Evolutionary conservation across 2,113 vertebrate genomes (phyloP).

Genomic region (Esox niger): DNA sequence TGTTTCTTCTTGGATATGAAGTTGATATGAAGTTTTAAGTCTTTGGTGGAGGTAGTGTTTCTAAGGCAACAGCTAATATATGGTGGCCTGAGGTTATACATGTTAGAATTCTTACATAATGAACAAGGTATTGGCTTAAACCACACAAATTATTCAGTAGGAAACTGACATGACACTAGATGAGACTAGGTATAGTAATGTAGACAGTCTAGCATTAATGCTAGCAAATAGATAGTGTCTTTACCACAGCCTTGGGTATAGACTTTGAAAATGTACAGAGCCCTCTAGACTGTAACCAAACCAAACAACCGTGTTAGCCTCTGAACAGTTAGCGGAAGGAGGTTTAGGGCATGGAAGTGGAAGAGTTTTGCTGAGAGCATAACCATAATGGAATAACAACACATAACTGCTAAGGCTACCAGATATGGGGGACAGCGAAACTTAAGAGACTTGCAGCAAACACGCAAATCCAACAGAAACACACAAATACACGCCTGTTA

Average conservation of each 20-base stretch:
- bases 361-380: not conserved
- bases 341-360: not conserved
- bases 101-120: constrained; percentile 25
- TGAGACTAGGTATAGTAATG: not conserved
- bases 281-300: constrained; percentile 24
- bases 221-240: constrained; percentile 12
- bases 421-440: constrained; percentile 2
- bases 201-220: not conserved
- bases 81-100: not conserved
- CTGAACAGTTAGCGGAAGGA: not conserved
- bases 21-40: constrained; percentile 20
- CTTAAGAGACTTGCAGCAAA: constrained; percentile 5
- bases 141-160: too few species aligned
- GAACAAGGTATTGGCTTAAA: too few species aligned
- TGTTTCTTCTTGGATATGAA: not conserved
- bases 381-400: too few species aligned
- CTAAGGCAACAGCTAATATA: not conserved
- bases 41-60: constrained; percentile 44
- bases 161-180: constrained; percentile 8
- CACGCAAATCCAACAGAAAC: too few species aligned
- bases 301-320: not conserved
- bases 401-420: too few species aligned
- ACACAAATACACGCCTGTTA: too few species aligned
- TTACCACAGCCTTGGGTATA: constrained; percentile 28
- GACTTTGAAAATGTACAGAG: constrained; percentile 20